Evolutionary conservation across 2,113 vertebrate genomes (phyloP), one percentile per base, ranked within the genome.

Genomic region (Hassar affinis): DNA sequence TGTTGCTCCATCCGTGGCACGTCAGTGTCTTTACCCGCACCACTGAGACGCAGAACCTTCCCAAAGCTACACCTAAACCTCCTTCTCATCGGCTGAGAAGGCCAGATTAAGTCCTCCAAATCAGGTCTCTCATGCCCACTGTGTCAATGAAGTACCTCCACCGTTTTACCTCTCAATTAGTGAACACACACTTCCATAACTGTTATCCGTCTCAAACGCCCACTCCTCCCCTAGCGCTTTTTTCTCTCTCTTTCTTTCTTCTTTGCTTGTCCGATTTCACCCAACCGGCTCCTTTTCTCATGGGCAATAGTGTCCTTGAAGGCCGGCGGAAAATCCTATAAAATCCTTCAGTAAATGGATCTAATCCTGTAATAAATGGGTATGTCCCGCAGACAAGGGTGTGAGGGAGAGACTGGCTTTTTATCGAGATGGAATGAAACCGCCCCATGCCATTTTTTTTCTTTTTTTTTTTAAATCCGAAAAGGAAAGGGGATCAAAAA

Each of bases 321-420:
- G 92, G 90, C 93, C 90, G 88, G 92, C 89, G 86, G 91, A 92
- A 93, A 92, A 92, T 93, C 93, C 93, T 92, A 93, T 94, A 94
- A 94, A 94, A 92, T 86, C 87, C 92, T 84, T 91, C 91, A 92
- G 92, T 94, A 94, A 94, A 94, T 93, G 93, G 93, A 93, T 93
- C 93, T 94, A 94, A 94, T 94, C 94, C 93, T 89, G 90, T 94
- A 93, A 94, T 94, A 94, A 94, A 94, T 93, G 94, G 91, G 91
- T 91, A 90, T 94, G 94, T 94, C 93, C 94, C 93, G 92, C 93
- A 93, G 93, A 94, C 94, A 93, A 93, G 93, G 92, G 92, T 93
- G 93, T 92, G 51, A 86, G 86, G 72, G 69, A 83, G 83, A 85
- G 82, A 81, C 89, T 88, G 57, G 87, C 85, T 87, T 89, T 92